Percentiles rank a stretch among this genome's conserved stretches.
Conservation (phyloP, 2,797 vertebrate genomes). For the Gallinago stenura region DNA sequence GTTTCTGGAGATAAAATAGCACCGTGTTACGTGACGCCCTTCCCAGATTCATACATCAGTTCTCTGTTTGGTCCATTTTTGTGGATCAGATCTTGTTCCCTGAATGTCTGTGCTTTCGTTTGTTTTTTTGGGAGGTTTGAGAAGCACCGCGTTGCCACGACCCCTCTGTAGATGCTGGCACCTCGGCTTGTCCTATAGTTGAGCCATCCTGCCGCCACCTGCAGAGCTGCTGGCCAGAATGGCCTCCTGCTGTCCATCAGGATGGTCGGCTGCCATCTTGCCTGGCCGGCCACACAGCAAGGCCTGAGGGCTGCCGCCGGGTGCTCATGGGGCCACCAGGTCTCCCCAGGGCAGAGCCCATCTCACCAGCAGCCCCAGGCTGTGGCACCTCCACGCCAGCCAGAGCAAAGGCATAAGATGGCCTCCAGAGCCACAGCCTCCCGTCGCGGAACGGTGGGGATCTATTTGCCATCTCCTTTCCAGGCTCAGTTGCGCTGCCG, state of each 20-base stretch:
- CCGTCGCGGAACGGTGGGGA: neutral
- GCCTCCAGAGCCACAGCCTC: neutral
- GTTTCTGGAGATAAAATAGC: neutral
- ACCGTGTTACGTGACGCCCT: accelerated
- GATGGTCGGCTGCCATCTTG: neutral
- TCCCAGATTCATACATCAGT: neutral
- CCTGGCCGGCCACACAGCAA: accelerated
- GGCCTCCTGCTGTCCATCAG: accelerated
- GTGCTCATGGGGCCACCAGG: neutral
- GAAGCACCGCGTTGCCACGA: accelerated
- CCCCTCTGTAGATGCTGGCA: neutral
- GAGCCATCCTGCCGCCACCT: accelerated
- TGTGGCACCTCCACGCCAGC: accelerated
- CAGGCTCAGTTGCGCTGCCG: accelerated
- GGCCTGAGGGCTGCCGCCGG: accelerated
- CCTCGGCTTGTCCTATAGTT: accelerated
- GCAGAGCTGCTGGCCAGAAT: accelerated
- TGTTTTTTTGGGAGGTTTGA: neutral
- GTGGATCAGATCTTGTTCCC: neutral
- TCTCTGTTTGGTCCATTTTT: neutral
- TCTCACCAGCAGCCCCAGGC: accelerated
- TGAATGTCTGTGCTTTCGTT: accelerated
- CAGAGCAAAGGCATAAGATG: neutral
- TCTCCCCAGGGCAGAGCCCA: accelerated
- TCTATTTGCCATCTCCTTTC: neutral